Percentiles rank a stretch among this genome's conserved stretches.
Evolutionary conservation across 1,140 invertebrate genomes (phyloP).

Genomic region (Macrosteles quadrilineatus): DNA sequence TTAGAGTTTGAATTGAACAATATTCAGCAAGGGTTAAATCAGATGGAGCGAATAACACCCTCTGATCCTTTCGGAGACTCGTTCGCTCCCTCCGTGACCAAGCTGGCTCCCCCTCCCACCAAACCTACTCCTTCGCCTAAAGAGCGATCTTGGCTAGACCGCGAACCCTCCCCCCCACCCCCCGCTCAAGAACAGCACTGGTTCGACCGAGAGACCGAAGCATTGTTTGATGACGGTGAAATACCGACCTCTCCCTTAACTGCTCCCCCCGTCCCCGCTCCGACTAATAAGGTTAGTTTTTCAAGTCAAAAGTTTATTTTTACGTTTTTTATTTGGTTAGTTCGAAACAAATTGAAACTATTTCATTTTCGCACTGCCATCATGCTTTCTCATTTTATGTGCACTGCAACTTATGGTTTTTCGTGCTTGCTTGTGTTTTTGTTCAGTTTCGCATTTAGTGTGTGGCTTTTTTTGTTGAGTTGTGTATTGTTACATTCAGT

Average conservation of each 20-base stretch:
- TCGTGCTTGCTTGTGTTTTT: background rate
- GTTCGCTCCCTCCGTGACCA: conserved; percentile 58
- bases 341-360: background rate
- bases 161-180: background rate
- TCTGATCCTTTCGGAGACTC: conserved; percentile 70
- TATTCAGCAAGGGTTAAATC: conserved; percentile 83
- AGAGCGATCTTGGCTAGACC: conserved; percentile 45
- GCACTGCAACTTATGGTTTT: background rate
- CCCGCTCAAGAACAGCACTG: conserved; percentile 46
- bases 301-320: background rate
- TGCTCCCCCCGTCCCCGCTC: background rate
- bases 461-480: too few species aligned
- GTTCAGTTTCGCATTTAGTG: background rate
- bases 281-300: conserved; percentile 7
- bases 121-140: conserved; percentile 32
- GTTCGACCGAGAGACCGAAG: conserved; percentile 57
- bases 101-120: conserved; percentile 49
- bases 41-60: conserved; percentile 83
- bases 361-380: conserved; percentile 4
- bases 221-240: conserved; percentile 54
- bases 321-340: background rate
- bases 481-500: too few species aligned
- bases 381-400: background rate
- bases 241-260: conserved; percentile 33
- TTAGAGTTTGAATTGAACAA: conserved; percentile 90